Evolutionary conservation across 2,797 vertebrate species (phyloP).

Genomic region (Lutjanus argentimaculatus): DNA sequence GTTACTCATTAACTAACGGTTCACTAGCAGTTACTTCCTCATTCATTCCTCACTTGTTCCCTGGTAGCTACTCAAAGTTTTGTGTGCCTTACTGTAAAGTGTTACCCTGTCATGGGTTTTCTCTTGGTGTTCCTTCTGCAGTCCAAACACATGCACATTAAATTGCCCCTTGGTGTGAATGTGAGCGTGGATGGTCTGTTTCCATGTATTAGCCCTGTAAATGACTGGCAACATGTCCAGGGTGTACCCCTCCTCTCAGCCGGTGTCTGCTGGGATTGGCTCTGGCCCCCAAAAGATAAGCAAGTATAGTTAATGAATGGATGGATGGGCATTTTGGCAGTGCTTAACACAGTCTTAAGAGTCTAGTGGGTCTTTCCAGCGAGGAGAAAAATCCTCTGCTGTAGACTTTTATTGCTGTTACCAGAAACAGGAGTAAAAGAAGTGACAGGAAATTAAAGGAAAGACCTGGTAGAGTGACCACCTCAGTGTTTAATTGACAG

Average conservation of each 20-base stretch:
- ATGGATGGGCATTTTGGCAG: slow-evolving; percentile 2
- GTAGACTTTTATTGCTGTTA: background rate
- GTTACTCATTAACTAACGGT: no score
- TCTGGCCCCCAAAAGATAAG: background rate
- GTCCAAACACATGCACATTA: background rate
- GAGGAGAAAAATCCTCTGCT: background rate
- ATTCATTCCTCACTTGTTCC: no score
- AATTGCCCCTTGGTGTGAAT: background rate
- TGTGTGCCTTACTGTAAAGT: no score
- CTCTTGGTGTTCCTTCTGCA: background rate
- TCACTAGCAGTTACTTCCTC: no score
- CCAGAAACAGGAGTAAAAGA: background rate
- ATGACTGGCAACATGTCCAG: background rate
- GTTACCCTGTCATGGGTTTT: no score
- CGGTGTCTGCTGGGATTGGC: background rate
- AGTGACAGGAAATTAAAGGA: background rate
- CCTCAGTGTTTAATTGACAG: background rate
- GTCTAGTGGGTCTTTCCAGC: background rate
- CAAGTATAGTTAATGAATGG: background rate
- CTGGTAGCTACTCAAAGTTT: no score
- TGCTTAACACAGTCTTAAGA: background rate
- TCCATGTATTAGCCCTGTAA: background rate
- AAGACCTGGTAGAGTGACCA: background rate
- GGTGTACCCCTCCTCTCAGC: background rate
- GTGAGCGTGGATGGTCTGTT: no score